These are phyloP conservation scores for Gallinago jamesoni DNA, from an alignment of 2,113 vertebrate genomes.

Conservation along the genomic window DNA sequence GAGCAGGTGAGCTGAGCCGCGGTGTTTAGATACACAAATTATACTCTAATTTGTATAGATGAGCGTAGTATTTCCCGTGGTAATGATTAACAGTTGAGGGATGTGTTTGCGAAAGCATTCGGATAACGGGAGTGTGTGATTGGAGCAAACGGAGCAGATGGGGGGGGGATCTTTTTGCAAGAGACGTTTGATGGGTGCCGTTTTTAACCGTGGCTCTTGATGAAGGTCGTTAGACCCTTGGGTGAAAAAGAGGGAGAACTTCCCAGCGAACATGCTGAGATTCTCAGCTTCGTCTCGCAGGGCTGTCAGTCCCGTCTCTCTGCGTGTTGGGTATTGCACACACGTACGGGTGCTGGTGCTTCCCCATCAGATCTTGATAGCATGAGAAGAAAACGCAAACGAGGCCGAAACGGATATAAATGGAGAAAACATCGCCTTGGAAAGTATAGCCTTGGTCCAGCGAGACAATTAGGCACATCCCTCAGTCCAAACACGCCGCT, in stretches of 20 bases:
- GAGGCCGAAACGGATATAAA: not conserved
- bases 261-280: not conserved
- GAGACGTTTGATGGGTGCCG: accelerated
- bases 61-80: not conserved
- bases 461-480: not conserved
- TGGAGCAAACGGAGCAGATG: accelerated
- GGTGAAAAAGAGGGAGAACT: not conserved
- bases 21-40: conserved; percentile 14
- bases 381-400: not conserved
- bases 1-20: conserved; percentile 2
- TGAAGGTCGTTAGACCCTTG: not conserved
- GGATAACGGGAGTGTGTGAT: not conserved
- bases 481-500: not conserved
- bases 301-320: not conserved
- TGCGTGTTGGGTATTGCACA: not conserved
- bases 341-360: not conserved
- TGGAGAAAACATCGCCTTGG: not conserved
- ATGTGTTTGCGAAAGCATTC: not conserved
- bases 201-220: not conserved
- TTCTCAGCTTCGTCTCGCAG: conserved; percentile 48
- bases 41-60: not conserved
- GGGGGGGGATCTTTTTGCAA: not conserved
- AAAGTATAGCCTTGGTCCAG: not conserved
- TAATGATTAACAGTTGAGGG: not conserved
- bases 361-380: not conserved